Evolutionary conservation across 2,888 invertebrate species (phyloP).

Genomic region (Notodonta dromedarius): DNA sequence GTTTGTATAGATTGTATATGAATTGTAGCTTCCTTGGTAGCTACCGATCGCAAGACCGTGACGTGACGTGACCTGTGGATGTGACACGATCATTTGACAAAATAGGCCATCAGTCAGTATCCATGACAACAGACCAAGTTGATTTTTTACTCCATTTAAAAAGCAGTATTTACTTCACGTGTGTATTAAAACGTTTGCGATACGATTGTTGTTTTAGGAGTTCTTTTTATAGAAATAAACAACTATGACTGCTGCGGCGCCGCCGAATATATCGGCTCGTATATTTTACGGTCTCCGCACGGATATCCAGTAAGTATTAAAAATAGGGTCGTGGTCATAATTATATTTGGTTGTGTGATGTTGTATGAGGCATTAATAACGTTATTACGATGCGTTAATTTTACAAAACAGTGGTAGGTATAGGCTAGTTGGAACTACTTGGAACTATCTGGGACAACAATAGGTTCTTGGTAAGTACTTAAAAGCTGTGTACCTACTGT

Average conservation of each 20-base stretch:
- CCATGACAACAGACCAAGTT: slow-evolving; percentile 16
- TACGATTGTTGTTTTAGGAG: slow-evolving; percentile 41
- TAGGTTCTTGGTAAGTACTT: background rate
- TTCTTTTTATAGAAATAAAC: slow-evolving; percentile 31
- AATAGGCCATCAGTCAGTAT: slow-evolving; percentile 17
- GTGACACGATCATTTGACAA: slow-evolving; percentile 5
- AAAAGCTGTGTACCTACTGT: no score
- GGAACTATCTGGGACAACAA: background rate
- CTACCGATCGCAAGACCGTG: no score
- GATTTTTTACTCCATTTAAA: slow-evolving; percentile 8
- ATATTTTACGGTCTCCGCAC: slow-evolving; percentile 87
- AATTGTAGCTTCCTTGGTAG: no score
- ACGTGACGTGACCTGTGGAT: no score
- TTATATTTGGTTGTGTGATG: no score
- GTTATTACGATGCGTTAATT: background rate
- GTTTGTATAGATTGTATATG: no score
- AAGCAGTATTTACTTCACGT: slow-evolving; percentile 19
- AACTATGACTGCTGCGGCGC: slow-evolving; percentile 62
- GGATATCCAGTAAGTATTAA: slow-evolving; percentile 75
- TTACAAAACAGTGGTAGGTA: background rate
- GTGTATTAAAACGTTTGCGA: slow-evolving; percentile 26
- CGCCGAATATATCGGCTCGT: slow-evolving; percentile 83
- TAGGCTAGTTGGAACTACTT: no score
- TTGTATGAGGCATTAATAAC: background rate
- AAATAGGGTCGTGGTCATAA: background rate